Percentiles rank a stretch among this genome's conserved stretches.
These are phyloP conservation scores for Poecilia wingei DNA, from an alignment of 2,797 vertebrate genomes.

Conservation along the genomic window DNA sequence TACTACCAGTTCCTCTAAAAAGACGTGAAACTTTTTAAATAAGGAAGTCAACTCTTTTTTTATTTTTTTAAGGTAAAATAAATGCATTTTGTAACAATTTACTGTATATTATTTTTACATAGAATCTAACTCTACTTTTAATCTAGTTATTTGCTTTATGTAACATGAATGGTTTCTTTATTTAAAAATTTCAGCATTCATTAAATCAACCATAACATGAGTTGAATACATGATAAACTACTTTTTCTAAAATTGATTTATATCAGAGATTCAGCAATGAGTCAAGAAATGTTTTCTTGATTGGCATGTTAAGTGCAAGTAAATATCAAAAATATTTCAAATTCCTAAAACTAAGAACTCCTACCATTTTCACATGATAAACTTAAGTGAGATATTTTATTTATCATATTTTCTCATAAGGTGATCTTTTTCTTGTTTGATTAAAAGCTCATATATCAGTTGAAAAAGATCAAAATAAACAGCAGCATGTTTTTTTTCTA, in stretches of 20 bases:
- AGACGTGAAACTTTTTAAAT: not conserved
- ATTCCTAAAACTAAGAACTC: not conserved
- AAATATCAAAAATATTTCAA: not conserved
- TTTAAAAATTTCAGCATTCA: not conserved
- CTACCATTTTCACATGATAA: not conserved
- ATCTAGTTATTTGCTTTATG: not conserved
- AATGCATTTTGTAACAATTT: not conserved
- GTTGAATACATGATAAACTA: not conserved
- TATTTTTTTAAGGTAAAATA: not conserved
- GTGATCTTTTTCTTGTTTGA: not conserved
- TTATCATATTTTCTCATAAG: not conserved
- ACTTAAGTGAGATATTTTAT: not conserved
- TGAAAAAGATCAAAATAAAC: not conserved
- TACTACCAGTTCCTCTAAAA: not conserved
- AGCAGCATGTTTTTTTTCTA: not conserved
- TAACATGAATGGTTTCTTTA: not conserved
- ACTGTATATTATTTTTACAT: not conserved
- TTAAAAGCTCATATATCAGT: not conserved
- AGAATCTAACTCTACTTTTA: not conserved
- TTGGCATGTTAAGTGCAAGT: not conserved
- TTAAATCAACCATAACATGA: not conserved
- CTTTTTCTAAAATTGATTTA: not conserved
- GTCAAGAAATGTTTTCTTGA: not conserved
- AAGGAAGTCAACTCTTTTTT: not conserved
- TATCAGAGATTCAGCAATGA: not conserved